Evolutionary conservation across 2,113 vertebrate genomes (phyloP).

Genomic region (Orcinus orca): DNA sequence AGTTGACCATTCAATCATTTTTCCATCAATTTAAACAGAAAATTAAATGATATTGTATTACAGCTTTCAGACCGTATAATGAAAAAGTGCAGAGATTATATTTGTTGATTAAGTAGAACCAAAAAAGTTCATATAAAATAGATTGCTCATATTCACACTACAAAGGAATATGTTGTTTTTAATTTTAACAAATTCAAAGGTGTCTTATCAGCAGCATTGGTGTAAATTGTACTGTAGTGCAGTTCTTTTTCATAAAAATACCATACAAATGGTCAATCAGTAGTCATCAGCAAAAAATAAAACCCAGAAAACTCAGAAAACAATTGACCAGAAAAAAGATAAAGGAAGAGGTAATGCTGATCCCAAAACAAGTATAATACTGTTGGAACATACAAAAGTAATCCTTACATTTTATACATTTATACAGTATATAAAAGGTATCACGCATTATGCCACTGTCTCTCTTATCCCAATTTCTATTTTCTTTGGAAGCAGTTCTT

Average conservation of each 20-base stretch:
- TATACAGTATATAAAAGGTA: slow-evolving; percentile 97
- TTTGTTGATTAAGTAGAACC: slow-evolving; percentile 84
- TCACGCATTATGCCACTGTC: slow-evolving; percentile 97
- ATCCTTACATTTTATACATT: slow-evolving; percentile 95
- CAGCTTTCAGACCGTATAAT: slow-evolving; percentile 80
- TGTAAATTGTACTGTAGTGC: slow-evolving; percentile 92
- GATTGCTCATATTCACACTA: slow-evolving; percentile 87
- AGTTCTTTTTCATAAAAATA: slow-evolving; percentile 92
- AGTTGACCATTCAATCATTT: slow-evolving; percentile 80
- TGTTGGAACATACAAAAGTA: slow-evolving; percentile 97
- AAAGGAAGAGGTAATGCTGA: slow-evolving; percentile 92
- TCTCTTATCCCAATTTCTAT: slow-evolving; percentile 98
- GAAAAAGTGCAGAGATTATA: slow-evolving; percentile 84
- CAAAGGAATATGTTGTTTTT: slow-evolving; percentile 83
- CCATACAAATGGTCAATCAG: slow-evolving; percentile 90
- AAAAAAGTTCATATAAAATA: slow-evolving; percentile 89
- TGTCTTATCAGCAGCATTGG: slow-evolving; percentile 94
- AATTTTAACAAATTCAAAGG: slow-evolving; percentile 87
- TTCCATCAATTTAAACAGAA: slow-evolving; percentile 81
- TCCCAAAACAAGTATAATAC: slow-evolving; percentile 92
- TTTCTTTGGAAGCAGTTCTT: slow-evolving; percentile 99
- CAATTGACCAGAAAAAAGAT: slow-evolving; percentile 78
- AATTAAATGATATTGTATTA: slow-evolving; percentile 79
- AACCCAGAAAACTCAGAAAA: slow-evolving; percentile 82
- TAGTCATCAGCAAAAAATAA: slow-evolving; percentile 89